Percentiles rank a stretch among this genome's conserved stretches.
Evolutionary conservation across 2,888 invertebrate genomes (phyloP).

Genomic region (Eumerus sabulonum): DNA sequence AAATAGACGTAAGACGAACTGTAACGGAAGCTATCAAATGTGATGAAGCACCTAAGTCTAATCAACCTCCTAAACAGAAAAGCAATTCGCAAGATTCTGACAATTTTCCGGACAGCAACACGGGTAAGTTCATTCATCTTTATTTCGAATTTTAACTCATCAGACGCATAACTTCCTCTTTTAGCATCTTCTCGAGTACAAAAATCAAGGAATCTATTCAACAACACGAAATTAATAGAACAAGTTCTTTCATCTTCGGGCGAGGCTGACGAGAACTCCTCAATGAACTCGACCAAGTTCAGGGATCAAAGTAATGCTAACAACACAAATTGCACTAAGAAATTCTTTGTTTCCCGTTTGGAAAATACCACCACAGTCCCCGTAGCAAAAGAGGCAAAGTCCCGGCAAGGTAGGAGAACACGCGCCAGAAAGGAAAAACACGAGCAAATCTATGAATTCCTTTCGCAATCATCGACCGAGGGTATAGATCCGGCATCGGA

Average conservation of each 20-base stretch:
- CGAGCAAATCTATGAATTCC: slow-evolving; percentile 74
- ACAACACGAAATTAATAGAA: slow-evolving; percentile 62
- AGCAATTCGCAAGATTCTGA: too few species aligned
- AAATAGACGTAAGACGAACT: too few species aligned
- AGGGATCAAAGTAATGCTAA: background rate
- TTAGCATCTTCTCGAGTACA: background rate
- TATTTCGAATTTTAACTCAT: too few species aligned
- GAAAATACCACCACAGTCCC: background rate
- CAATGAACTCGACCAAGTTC: background rate
- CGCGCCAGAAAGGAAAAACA: slow-evolving; percentile 7
- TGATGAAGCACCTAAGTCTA: too few species aligned
- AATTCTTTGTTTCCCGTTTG: slow-evolving; percentile 36
- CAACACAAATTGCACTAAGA: slow-evolving; percentile 9
- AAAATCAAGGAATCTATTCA: slow-evolving; percentile 40
- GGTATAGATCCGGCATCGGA: slow-evolving; percentile 73
- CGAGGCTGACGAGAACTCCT: slow-evolving; percentile 5
- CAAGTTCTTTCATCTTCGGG: slow-evolving; percentile 39
- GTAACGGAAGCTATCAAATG: too few species aligned
- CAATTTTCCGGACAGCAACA: too few species aligned
- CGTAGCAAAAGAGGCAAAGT: background rate
- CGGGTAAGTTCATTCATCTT: too few species aligned
- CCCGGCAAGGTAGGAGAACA: background rate
- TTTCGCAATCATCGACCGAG: slow-evolving; percentile 73
- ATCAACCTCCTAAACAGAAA: too few species aligned
- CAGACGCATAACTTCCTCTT: background rate